These are phyloP conservation scores for Falcaria lacertinaria DNA, from an alignment of 2,888 invertebrate genomes.

Conservation along the genomic window DNA sequence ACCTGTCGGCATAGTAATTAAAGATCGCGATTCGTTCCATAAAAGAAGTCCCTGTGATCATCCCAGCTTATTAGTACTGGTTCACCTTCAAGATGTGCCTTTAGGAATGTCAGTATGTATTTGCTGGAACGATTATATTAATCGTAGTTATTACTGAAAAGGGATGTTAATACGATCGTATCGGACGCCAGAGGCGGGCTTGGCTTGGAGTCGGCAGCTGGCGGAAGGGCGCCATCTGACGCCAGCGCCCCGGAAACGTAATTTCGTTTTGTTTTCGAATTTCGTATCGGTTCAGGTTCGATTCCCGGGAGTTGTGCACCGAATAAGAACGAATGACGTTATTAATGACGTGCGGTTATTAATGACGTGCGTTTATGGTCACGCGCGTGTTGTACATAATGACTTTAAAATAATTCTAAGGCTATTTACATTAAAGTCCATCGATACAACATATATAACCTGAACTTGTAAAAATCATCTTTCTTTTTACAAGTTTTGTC, in stretches of 20 bases:
- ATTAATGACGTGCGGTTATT: slow-evolving; percentile 27
- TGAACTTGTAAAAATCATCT: too few relatives aligned
- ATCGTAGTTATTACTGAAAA: slow-evolving; percentile 7
- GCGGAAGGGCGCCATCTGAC: slow-evolving; percentile 78
- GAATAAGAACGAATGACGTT: slow-evolving; percentile 23
- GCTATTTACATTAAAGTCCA: too few relatives aligned
- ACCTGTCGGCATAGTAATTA: slow-evolving; percentile 71
- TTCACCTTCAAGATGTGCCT: slow-evolving; percentile 53
- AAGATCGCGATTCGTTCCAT: slow-evolving; percentile 47
- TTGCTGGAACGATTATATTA: slow-evolving; percentile 16
- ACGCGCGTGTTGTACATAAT: slow-evolving; percentile 34
- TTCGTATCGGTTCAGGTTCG: slow-evolving; percentile 41
- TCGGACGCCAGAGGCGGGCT: slow-evolving; percentile 26
- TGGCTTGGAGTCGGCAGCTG: slow-evolving; percentile 63
- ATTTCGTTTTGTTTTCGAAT: slow-evolving; percentile 66
- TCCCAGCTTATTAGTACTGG: slow-evolving; percentile 31
- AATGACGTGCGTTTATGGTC: slow-evolving; percentile 43
- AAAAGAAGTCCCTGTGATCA: slow-evolving; percentile 44
- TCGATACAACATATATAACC: too few relatives aligned
- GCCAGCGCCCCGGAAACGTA: slow-evolving; percentile 66
- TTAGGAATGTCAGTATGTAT: slow-evolving; percentile 29
- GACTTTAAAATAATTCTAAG: too few relatives aligned
- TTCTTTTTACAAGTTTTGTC: too few relatives aligned
- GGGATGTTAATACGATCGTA: slow-evolving; percentile 5
- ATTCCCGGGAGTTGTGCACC: slow-evolving; percentile 34